phyloP scores from a whole-genome alignment of 2,888 invertebrate species.

The Zelleria hepariella region DNA sequence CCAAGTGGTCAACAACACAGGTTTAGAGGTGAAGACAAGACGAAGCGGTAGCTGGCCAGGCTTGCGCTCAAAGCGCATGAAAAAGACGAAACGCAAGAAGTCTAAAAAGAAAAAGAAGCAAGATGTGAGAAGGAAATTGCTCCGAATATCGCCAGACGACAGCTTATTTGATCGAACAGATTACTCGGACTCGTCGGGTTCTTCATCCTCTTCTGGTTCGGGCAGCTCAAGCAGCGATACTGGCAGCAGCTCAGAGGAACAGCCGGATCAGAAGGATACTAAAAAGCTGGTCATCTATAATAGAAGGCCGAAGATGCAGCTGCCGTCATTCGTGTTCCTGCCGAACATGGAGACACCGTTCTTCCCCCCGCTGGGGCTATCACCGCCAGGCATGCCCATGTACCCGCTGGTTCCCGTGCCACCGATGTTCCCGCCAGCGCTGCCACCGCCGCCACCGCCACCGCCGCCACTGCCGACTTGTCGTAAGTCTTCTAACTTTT shows the following conservation, averaged over 20 bases:
- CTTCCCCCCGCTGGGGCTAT: slow-evolving; percentile 53
- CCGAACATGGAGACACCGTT: slow-evolving; percentile 52
- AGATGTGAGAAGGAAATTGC: slow-evolving; percentile 36
- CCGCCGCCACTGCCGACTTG: not conserved
- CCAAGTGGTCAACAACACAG: slow-evolving; percentile 52
- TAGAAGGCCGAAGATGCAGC: slow-evolving; percentile 43
- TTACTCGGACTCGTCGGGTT: not conserved
- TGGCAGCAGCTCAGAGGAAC: not conserved
- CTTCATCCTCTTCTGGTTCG: not conserved
- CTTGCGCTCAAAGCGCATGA: slow-evolving; percentile 9
- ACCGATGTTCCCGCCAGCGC: not conserved
- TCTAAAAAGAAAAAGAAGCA: slow-evolving; percentile 19
- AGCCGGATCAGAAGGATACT: slow-evolving; percentile 42
- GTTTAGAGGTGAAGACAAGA: slow-evolving; percentile 21
- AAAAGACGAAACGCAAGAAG: slow-evolving; percentile 18
- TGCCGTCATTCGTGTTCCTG: slow-evolving; percentile 58
- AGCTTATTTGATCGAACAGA: slow-evolving; percentile 33
- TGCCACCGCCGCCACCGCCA: not conserved
- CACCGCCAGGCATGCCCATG: slow-evolving; percentile 49
- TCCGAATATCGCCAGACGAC: slow-evolving; percentile 51
- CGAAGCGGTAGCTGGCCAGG: not conserved
- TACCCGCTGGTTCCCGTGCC: slow-evolving; percentile 34
- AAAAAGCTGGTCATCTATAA: slow-evolving; percentile 44
- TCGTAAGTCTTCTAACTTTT: too few species aligned
- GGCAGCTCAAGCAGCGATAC: not conserved